A percentile compares a stretch with the other conserved stretches of the same genome.
Conservation (phyloP, 2,888 invertebrate genomes). For the Nezara viridula region DNA sequence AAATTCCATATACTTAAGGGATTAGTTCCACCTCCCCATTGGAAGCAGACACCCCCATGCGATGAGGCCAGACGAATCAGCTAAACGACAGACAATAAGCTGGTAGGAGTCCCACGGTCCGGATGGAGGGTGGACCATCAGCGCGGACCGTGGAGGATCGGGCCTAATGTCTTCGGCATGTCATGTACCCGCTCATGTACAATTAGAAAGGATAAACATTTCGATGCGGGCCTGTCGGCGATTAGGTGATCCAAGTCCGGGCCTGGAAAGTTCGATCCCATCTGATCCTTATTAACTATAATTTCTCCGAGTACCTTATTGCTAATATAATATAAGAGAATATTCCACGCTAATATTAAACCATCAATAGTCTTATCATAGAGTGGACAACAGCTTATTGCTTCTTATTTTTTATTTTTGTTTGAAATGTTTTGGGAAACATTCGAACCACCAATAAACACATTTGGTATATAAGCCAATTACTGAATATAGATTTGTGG, state of each 20-base stretch:
- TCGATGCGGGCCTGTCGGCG: neutral
- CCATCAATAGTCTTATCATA: too few relatives aligned
- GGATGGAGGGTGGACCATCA: conserved; percentile 26
- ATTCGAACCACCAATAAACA: too few relatives aligned
- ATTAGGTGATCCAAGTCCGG: neutral
- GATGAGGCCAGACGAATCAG: conserved; percentile 30
- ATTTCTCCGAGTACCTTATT: too few relatives aligned
- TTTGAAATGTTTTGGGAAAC: too few relatives aligned
- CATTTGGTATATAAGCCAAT: too few relatives aligned
- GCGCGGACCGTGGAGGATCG: conserved; percentile 10
- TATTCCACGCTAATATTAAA: too few relatives aligned
- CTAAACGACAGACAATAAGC: conserved; percentile 22
- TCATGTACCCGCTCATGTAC: neutral
- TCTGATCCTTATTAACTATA: neutral
- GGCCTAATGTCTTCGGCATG: conserved; percentile 6
- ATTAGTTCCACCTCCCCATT: neutral
- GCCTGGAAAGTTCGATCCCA: neutral
- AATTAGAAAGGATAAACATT: conserved; percentile 2
- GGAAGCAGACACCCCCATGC: conserved; percentile 10
- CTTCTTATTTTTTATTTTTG: too few relatives aligned
- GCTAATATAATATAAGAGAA: too few relatives aligned
- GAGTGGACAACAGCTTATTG: too few relatives aligned
- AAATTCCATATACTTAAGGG: neutral
- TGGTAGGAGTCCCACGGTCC: neutral
- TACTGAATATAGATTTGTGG: too few relatives aligned